Percentiles rank a stretch among this genome's conserved stretches.
Conservation (phyloP, 2,797 vertebrate species). For the Siniperca scherzeri region DNA sequence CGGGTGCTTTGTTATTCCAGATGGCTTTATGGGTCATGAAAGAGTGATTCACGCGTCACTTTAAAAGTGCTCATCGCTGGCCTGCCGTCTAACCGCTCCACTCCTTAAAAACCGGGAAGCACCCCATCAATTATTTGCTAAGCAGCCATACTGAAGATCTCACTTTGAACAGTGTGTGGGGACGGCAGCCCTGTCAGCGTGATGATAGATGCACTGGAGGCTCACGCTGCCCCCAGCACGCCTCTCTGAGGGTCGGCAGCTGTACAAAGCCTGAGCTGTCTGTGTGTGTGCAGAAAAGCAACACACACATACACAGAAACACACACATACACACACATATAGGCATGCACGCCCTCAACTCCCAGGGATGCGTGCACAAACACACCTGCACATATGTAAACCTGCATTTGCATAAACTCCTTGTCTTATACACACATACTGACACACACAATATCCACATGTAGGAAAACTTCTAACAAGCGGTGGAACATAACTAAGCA, state of each 20-base stretch:
- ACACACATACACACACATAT: background rate
- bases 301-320: no score
- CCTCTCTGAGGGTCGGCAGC: slow-evolving; percentile 77
- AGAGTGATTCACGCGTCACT: slow-evolving; percentile 78
- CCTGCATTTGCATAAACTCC: slow-evolving; percentile 18
- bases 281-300: slow-evolving; percentile 18
- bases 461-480: background rate
- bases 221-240: slow-evolving; percentile 72
- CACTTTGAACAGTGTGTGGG: slow-evolving; percentile 83
- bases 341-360: background rate
- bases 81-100: slow-evolving; percentile 63
- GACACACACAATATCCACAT: background rate
- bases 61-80: slow-evolving; percentile 69
- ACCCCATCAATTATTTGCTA: slow-evolving; percentile 85
- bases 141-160: slow-evolving; percentile 86
- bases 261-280: slow-evolving; percentile 53
- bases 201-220: slow-evolving; percentile 83
- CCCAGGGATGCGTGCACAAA: slow-evolving; percentile 27
- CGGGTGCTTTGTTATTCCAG: slow-evolving; percentile 76
- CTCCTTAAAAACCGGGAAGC: slow-evolving; percentile 79
- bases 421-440: background rate
- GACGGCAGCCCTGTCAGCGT: slow-evolving; percentile 77
- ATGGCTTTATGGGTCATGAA: slow-evolving; percentile 80
- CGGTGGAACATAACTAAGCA: background rate
- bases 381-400: slow-evolving; percentile 42